Percentiles rank a stretch among this genome's conserved stretches.
phyloP scores from a whole-genome alignment of 2,797 vertebrate species.

The Microctenopoma steveboyesi region DNA sequence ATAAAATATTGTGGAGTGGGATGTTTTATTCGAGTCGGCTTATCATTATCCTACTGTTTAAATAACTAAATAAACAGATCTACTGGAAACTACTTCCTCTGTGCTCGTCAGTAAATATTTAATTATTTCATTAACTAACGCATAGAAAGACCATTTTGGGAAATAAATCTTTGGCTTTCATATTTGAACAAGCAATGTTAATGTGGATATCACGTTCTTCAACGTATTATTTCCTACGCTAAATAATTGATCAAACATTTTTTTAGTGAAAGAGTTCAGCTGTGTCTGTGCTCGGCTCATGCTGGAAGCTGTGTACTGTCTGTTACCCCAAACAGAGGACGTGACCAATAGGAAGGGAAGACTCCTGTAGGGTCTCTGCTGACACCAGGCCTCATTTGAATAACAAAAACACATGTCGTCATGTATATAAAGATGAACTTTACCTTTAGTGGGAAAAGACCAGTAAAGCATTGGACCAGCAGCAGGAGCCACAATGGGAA shows the following conservation, averaged over 20 bases:
- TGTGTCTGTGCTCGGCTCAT: slow-evolving; percentile 64
- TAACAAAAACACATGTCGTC: slow-evolving; percentile 64
- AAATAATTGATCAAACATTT: neutral
- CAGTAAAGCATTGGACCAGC: slow-evolving; percentile 27
- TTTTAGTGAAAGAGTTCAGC: slow-evolving; percentile 19
- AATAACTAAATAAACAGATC: slow-evolving; percentile 58
- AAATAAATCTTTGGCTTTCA: neutral
- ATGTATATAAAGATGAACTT: slow-evolving; percentile 66
- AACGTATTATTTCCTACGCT: neutral
- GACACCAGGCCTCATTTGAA: slow-evolving; percentile 72
- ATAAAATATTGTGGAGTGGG: slow-evolving; percentile 35
- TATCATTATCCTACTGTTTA: slow-evolving; percentile 29
- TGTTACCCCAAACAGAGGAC: slow-evolving; percentile 40
- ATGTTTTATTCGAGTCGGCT: slow-evolving; percentile 9
- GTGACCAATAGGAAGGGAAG: slow-evolving; percentile 54
- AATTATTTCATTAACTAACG: slow-evolving; percentile 6
- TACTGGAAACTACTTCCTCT: slow-evolving; percentile 35
- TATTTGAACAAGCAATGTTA: too few species aligned
- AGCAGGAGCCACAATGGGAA: slow-evolving; percentile 70
- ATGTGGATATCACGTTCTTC: neutral
- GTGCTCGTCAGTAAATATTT: slow-evolving; percentile 47
- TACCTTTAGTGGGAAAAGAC: slow-evolving; percentile 1
- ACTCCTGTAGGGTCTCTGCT: slow-evolving; percentile 76
- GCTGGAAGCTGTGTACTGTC: slow-evolving; percentile 66
- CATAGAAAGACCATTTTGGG: neutral